These are phyloP conservation scores for Bombyx mandarina DNA, from an alignment of 1,140 invertebrate species.

Conservation along the genomic window DNA sequence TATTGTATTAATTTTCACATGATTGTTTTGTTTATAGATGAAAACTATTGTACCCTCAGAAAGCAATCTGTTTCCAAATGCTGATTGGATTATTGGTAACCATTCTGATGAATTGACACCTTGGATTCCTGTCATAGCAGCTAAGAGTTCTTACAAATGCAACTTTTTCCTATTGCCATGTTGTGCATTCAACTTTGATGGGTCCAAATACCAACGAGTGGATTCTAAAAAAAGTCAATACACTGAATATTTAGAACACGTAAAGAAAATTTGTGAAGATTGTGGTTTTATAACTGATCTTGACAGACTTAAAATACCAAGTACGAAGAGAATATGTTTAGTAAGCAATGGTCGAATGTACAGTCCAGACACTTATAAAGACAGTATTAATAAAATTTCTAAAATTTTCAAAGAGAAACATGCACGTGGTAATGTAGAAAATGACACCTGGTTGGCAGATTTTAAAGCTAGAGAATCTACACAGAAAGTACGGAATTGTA, in stretches of 20 bases:
- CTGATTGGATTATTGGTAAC: conserved; percentile 97
- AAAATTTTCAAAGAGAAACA: conserved; percentile 31
- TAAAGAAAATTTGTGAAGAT: conserved; percentile 76
- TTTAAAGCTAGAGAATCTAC: conserved; percentile 78
- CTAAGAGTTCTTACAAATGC: conserved; percentile 77
- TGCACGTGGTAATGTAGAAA: conserved; percentile 11
- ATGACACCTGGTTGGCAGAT: conserved; percentile 56
- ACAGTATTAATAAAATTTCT: conserved; percentile 62
- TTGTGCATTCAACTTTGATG: conserved; percentile 92
- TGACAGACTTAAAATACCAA: conserved; percentile 95
- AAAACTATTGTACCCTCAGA: conserved; percentile 80
- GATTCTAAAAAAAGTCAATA: conserved; percentile 83
- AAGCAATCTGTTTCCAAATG: conserved; percentile 79
- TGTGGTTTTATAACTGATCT: conserved; percentile 84
- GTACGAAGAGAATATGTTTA: conserved; percentile 92
- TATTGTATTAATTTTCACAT: not conserved
- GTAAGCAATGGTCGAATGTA: conserved; percentile 77
- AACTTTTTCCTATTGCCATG: conserved; percentile 95
- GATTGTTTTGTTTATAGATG: conserved; percentile 61
- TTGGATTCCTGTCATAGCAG: conserved; percentile 96
- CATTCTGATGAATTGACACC: conserved; percentile 98
- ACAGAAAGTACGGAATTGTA: conserved; percentile 89
- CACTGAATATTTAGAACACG: conserved; percentile 86
- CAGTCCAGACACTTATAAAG: conserved; percentile 29
- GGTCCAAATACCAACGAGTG: conserved; percentile 83